Evolutionary conservation across 2,113 vertebrate species (phyloP).

Genomic region (Telmatochromis brichardi): DNA sequence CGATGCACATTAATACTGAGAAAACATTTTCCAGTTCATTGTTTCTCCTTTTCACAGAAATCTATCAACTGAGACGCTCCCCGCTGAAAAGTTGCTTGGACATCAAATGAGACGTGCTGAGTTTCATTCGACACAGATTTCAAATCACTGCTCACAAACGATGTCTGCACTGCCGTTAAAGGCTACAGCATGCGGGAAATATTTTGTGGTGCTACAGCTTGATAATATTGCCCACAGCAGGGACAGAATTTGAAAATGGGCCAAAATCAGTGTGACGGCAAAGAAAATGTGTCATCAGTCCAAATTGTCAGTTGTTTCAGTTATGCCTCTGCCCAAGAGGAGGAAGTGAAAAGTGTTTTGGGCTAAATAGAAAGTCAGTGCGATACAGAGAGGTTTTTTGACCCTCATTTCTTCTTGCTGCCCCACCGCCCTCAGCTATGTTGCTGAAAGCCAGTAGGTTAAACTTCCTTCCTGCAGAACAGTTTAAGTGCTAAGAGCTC

Average conservation of each 20-base stretch:
- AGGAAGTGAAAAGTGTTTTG: not conserved
- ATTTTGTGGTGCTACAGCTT: not conserved
- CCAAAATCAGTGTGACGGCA: conserved; percentile 22
- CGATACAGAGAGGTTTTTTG: not conserved
- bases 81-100: not conserved
- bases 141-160: conserved; percentile 5
- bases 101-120: conserved; percentile 24
- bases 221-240: conserved; percentile 26
- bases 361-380: not conserved
- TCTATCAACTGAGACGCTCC: not conserved
- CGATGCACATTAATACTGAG: not conserved
- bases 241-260: conserved; percentile 26
- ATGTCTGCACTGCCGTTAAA: not conserved
- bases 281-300: not conserved
- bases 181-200: not conserved
- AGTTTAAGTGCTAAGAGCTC: not conserved
- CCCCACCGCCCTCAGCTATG: not conserved
- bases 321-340: not conserved
- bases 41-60: not conserved
- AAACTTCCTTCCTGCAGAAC: not conserved
- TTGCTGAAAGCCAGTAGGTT: not conserved
- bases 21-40: not conserved
- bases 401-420: not conserved
- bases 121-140: conserved; percentile 24
- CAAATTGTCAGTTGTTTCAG: not conserved